Evolutionary conservation across 2,113 vertebrate species (phyloP).

Genomic region (Urocynchramus pylzowi): DNA sequence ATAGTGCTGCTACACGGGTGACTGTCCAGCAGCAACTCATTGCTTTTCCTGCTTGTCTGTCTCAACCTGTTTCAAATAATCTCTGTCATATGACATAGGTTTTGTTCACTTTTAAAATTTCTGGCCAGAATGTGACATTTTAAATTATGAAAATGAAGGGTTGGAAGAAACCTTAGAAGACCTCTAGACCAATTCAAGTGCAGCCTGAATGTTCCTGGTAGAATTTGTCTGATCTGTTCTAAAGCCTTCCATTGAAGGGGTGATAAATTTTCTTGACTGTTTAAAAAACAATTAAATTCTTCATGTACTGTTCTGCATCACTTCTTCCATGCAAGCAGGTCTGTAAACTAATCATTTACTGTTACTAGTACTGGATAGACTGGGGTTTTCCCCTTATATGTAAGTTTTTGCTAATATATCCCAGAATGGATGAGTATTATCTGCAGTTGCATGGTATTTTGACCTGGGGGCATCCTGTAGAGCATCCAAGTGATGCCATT

Average conservation of each 20-base stretch:
- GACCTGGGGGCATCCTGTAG: fast-evolving
- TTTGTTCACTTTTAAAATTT: not conserved
- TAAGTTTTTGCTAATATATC: not conserved
- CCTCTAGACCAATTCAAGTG: not conserved
- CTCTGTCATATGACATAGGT: not conserved
- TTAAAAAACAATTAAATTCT: not conserved
- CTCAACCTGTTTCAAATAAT: not conserved
- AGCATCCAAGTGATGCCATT: not conserved
- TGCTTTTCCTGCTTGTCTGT: not conserved
- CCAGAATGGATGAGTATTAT: not conserved
- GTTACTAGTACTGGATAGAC: not conserved
- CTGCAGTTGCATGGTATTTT: not conserved
- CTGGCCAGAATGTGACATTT: not conserved
- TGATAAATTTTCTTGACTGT: not conserved
- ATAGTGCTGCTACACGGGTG: not conserved
- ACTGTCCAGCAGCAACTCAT: not conserved
- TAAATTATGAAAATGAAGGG: not conserved
- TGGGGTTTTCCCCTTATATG: not conserved
- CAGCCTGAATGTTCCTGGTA: not conserved
- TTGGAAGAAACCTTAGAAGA: not conserved
- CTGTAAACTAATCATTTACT: not conserved
- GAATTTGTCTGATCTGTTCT: not conserved
- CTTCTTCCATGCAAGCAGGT: not conserved
- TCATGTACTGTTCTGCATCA: not conserved
- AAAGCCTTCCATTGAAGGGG: not conserved